Evolutionary conservation across 2,888 invertebrate species (phyloP).

Genomic region (Meghimatium bilineatum): DNA sequence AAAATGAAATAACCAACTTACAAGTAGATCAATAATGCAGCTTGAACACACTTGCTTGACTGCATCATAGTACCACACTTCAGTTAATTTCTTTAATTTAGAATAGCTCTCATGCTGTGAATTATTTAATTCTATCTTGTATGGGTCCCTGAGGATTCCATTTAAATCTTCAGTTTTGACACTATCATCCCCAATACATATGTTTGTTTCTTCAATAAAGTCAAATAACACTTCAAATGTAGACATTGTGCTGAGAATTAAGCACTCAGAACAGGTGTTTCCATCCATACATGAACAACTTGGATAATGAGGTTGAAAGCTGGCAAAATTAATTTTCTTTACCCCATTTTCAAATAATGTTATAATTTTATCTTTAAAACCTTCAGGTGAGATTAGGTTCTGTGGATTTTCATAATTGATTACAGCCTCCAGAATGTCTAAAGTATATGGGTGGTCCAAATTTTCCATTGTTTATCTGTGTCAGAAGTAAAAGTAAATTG

Average conservation of each 20-base stretch:
- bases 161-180: background rate
- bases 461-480: background rate
- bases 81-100: background rate
- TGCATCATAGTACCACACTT: background rate
- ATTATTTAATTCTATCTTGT: too few species aligned
- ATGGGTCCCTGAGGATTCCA: background rate
- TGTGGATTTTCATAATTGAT: background rate
- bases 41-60: background rate
- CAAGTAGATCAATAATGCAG: background rate
- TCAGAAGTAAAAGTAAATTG: background rate
- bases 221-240: background rate
- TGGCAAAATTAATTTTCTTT: background rate
- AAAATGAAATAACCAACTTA: slow-evolving; percentile 9
- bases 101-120: background rate
- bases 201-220: background rate
- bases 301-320: background rate
- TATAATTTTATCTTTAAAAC: background rate
- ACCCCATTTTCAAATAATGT: background rate
- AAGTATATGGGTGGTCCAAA: background rate
- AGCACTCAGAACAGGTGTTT: background rate
- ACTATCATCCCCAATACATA: background rate
- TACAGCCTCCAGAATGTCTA: background rate
- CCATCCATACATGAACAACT: background rate
- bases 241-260: background rate
- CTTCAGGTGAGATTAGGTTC: background rate